Percentiles rank a stretch among this genome's conserved stretches.
These are phyloP conservation scores for Pemphigus obesinymphae DNA, from an alignment of 1,140 invertebrate species.

Conservation along the genomic window DNA sequence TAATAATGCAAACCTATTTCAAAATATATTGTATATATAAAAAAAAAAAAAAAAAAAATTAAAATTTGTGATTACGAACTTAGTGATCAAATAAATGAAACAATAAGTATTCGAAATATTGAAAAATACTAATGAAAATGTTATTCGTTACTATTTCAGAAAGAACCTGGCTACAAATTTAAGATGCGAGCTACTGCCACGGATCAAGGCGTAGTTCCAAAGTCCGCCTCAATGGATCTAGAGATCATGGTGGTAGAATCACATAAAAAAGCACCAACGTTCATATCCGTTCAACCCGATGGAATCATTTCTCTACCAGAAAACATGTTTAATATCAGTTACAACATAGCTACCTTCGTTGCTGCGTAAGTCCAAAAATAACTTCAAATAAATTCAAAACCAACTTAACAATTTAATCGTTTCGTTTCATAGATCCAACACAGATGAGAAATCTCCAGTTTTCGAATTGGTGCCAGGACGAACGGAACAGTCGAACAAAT, in stretches of 20 bases:
- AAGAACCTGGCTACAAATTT: constrained; percentile 63
- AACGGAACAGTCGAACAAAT: constrained; percentile 78
- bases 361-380: constrained; percentile 65
- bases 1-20: background rate
- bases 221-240: constrained; percentile 65
- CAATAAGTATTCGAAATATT: too few species aligned
- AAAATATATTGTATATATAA: too few species aligned
- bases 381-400: too few species aligned
- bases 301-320: constrained; percentile 65
- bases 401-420: constrained; percentile 29
- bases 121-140: background rate
- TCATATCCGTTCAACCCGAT: constrained; percentile 55
- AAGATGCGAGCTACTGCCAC: constrained; percentile 67
- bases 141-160: constrained; percentile 53
- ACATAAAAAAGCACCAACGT: constrained; percentile 77
- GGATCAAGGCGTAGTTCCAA: constrained; percentile 65
- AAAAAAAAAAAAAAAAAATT: too few species aligned
- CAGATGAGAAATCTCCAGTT: constrained; percentile 64
- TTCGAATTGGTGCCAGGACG: constrained; percentile 75
- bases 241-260: constrained; percentile 80
- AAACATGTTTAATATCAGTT: constrained; percentile 64
- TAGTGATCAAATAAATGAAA: background rate
- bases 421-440: constrained; percentile 62
- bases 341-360: constrained; percentile 62
- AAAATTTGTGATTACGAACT: too few species aligned